Base-by-base conservation (phyloP, 2,888 invertebrate genomes). In the Rugalucina vietnamica region DNA sequence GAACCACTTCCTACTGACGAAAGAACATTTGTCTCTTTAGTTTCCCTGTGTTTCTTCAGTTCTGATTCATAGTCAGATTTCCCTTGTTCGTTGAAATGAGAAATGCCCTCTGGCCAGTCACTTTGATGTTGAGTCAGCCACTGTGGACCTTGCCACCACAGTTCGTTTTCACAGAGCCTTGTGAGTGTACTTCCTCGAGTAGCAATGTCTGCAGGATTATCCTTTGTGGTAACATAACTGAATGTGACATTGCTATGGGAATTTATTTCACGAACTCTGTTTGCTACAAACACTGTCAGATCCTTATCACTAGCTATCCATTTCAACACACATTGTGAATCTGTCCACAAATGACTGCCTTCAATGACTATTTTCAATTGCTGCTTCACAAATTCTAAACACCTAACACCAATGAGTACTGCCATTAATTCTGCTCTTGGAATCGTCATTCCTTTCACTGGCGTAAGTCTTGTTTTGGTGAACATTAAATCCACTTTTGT, bases 131-230 rank as follows among this genome's bases (percentile, higher is more conserved):
- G 36, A 12, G 5, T 24, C 74, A 74, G 14, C 74, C 74, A 74
- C 4, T 54, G 21, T 50, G 74, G 50, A 24, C 74, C 74, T 37
- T 74, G 74, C 74, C 74, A 74, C 74, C 74, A 74, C 12, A 49
- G 43, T 24, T 29, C 32, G 49, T 74, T 39, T 21, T 49, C 27
- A 12, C 54, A 14, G 18, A 74, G 27, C 34, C 32, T 74, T 49
- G 43, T 43, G 18, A 74, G 18, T 34, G 74, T 29, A 21, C 34
- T 39, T 18, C 32, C 70, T 12, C 70, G 70, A 21, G 70, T 70
- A 21, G 70, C 70, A 18, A 70, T 34, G 70, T 70, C 12, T n/a
- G n/a, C n/a, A n/a, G n/a, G n/a, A n/a, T n/a, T n/a, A n/a, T n/a
- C n/a, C n/a, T n/a, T n/a, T n/a, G 72, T 72, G 8, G n/a, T 18